These are phyloP conservation scores for Halyomorpha halys DNA, from an alignment of 1,140 invertebrate species.

Conservation along the genomic window DNA sequence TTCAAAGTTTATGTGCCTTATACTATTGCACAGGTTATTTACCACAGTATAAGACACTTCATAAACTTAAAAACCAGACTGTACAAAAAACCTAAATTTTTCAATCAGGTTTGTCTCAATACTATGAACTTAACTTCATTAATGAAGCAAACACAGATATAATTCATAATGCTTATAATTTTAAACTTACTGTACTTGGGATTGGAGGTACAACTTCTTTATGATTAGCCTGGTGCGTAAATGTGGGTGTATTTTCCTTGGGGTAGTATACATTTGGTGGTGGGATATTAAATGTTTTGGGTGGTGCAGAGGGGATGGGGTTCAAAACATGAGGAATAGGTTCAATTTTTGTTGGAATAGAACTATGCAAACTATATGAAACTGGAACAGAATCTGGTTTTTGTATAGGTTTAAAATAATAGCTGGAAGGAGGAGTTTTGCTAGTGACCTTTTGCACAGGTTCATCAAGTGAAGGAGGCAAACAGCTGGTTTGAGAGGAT, in stretches of 20 bases:
- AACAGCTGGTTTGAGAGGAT: neutral
- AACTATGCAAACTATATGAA: neutral
- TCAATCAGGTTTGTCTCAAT: too few relatives aligned
- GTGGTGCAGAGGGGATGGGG: neutral
- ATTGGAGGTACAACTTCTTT: too few relatives aligned
- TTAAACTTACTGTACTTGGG: too few relatives aligned
- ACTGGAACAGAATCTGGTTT: neutral
- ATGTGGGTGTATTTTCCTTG: neutral
- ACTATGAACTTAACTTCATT: too few relatives aligned
- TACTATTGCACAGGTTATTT: too few relatives aligned
- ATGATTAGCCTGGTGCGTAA: too few relatives aligned
- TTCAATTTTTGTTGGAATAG: neutral
- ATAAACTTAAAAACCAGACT: too few relatives aligned
- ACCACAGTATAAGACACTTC: too few relatives aligned
- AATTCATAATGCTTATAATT: neutral
- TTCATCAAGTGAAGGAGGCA: neutral
- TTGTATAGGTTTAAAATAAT: constrained; percentile 5
- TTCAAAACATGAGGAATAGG: neutral
- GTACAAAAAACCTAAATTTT: too few relatives aligned
- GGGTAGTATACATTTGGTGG: constrained; percentile 5
- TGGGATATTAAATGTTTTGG: neutral
- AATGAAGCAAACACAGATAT: too few relatives aligned
- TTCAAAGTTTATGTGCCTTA: too few relatives aligned
- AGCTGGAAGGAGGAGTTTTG: neutral
- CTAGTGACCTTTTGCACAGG: neutral